A percentile compares a stretch with the other conserved stretches of the same genome.
phyloP scores from a whole-genome alignment of 35 echinoderm and acorn worm species.

The Patiria miniata region DNA sequence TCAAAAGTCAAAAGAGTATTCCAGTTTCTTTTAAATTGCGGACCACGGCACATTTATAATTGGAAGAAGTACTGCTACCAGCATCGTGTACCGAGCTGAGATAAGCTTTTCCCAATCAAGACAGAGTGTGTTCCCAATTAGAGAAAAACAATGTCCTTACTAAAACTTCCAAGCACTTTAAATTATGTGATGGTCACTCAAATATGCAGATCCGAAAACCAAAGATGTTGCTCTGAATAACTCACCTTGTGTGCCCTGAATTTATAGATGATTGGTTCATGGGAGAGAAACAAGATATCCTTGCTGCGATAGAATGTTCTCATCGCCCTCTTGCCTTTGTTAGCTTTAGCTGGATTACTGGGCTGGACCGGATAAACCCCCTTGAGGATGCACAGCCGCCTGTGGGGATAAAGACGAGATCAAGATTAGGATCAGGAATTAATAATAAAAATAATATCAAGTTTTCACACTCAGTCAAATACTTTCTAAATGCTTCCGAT shows the following conservation, averaged over 20 bases:
- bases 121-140: too few species aligned
- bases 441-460: background rate
- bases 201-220: background rate
- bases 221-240: background rate
- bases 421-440: background rate
- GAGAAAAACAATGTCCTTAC: too few species aligned
- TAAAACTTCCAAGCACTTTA: background rate
- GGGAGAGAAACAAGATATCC: conserved; percentile 88
- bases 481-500: too few species aligned
- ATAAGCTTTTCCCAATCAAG: too few species aligned
- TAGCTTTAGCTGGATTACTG: conserved; percentile 77
- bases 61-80: too few species aligned
- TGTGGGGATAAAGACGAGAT: conserved; percentile 2
- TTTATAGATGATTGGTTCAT: conserved; percentile 91
- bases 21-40: too few species aligned
- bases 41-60: too few species aligned
- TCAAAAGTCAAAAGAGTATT: too few species aligned
- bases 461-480: background rate
- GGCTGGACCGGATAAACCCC: conserved; percentile 97
- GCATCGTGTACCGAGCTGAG: too few species aligned
- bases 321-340: conserved; percentile 61
- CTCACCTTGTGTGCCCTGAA: conserved; percentile 91
- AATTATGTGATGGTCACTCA: background rate
- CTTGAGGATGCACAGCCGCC: conserved; percentile 94
- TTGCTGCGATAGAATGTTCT: conserved; percentile 89